Evolutionary conservation across 2,113 vertebrate genomes (phyloP), one percentile per base, ranked within the genome.

Genomic region (Felis chaus): DNA sequence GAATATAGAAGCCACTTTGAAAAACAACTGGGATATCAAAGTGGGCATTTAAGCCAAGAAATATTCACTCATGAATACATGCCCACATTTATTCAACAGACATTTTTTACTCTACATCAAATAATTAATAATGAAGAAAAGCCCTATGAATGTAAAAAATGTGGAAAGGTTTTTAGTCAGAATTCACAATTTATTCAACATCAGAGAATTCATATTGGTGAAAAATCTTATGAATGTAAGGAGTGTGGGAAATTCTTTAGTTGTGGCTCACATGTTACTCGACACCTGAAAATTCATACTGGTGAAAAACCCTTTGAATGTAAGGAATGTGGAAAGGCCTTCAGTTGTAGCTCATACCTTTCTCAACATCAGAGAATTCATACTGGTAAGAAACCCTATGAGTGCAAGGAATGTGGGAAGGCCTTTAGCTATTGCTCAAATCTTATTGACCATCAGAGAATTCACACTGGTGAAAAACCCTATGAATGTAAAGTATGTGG

Each of bases 171-270:
- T 65, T 98, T 98, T 83, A 97, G 98, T 5, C 98, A 99, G 86
- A 99, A 99, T 86, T 98, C 98, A 74, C 98, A 99, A 23, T 98
- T 99, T 73, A 98, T 99, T 96, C 99, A 99, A 76, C 99, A 99
- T 57, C 98, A 99, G 79, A 97, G 98, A 93, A 98, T 98, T 93
- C 99, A 99, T 94, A 99, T 98, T 5, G 98, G 98, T 19, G 99
- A 99, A 91, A 99, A 99, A 96, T 98, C 98, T 1, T 99, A 98
- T 68, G 98, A 98, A 33, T 99, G 99, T 98, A 99, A 98, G 48
- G 99, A 99, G 93, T 99, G 99, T 65, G 99, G 99, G 87, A 99
- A 99, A 92, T 97, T 99, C 36, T 99, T 99, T 78, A 99, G 99
- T 55, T 98, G 98, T 81, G 98, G 98, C 97, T 98, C 99, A 95